phyloP scores from a whole-genome alignment of 1,140 invertebrate genomes.

The Drosophila repleta region DNA sequence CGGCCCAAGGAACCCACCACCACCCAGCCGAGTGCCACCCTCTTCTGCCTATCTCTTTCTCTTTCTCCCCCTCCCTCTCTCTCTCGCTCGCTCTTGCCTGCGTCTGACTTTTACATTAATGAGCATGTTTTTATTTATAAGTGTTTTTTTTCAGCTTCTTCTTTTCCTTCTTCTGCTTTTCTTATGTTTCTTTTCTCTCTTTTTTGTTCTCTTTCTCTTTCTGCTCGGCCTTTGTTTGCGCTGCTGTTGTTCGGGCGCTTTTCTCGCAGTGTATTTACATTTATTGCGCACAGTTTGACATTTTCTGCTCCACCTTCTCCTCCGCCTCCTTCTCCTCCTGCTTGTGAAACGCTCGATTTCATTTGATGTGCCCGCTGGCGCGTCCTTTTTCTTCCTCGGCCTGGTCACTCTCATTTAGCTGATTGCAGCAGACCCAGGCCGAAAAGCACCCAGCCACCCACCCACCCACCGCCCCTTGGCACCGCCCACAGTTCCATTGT shows the following conservation, averaged over 20 bases:
- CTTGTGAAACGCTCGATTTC: conserved; percentile 65
- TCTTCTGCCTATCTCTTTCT: conserved; percentile 2
- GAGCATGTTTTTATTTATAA: conserved; percentile 82
- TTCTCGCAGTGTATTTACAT: conserved; percentile 45
- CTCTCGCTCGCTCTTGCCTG: conserved; percentile 10
- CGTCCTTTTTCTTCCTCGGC: conserved; percentile 32
- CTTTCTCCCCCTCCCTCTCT: neutral
- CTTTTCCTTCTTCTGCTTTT: conserved; percentile 14
- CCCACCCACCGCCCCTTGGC: neutral
- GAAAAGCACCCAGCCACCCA: too few relatives aligned
- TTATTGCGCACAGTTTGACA: conserved; percentile 52
- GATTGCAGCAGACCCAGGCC: conserved; percentile 41
- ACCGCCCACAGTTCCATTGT: conserved; percentile 15
- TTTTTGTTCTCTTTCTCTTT: neutral
- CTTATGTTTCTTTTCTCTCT: conserved; percentile 15
- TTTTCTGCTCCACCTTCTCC: conserved; percentile 27
- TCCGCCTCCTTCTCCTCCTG: neutral
- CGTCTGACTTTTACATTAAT: conserved; percentile 76
- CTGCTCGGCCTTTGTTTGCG: neutral
- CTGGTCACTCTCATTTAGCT: conserved; percentile 71
- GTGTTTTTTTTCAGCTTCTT: conserved; percentile 52
- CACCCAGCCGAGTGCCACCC: conserved; percentile 20
- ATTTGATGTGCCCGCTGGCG: conserved; percentile 69
- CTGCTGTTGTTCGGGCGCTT: conserved; percentile 12
- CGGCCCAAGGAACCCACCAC: neutral